A percentile compares a stretch with the other conserved stretches of the same genome.
These are phyloP conservation scores for Epistrophe eligans DNA, from an alignment of 2,888 invertebrate species.

Conservation along the genomic window DNA sequence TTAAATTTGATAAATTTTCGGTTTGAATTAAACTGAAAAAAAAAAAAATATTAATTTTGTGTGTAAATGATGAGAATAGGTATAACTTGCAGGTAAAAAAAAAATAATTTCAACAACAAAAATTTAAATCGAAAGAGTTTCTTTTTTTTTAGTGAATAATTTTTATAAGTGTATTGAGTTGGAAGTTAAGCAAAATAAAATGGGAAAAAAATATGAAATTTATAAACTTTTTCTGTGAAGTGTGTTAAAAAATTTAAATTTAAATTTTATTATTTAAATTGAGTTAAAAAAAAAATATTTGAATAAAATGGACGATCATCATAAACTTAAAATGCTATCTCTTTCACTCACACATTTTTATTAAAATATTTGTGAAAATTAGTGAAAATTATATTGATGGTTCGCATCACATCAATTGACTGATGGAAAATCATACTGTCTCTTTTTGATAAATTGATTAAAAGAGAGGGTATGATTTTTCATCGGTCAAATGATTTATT, in stretches of 20 bases:
- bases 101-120: neutral
- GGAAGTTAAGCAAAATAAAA: neutral
- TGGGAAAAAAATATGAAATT: neutral
- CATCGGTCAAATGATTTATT: neutral
- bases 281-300: neutral
- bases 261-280: neutral
- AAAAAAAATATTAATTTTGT: neutral
- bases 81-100: neutral
- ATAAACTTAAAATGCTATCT: neutral
- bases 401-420: constrained; percentile 1
- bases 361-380: neutral
- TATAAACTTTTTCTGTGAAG: neutral
- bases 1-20: neutral
- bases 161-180: neutral
- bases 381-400: neutral
- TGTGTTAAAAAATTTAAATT: neutral
- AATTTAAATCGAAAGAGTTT: neutral
- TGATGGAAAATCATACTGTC: neutral
- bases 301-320: neutral
- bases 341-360: neutral
- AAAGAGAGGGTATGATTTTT: constrained; percentile 1
- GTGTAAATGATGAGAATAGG: neutral
- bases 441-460: neutral
- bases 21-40: neutral
- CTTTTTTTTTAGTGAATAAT: neutral